Evolutionary conservation across 1,140 invertebrate species (phyloP).

Genomic region (Phenacoccus solenopsis): DNA sequence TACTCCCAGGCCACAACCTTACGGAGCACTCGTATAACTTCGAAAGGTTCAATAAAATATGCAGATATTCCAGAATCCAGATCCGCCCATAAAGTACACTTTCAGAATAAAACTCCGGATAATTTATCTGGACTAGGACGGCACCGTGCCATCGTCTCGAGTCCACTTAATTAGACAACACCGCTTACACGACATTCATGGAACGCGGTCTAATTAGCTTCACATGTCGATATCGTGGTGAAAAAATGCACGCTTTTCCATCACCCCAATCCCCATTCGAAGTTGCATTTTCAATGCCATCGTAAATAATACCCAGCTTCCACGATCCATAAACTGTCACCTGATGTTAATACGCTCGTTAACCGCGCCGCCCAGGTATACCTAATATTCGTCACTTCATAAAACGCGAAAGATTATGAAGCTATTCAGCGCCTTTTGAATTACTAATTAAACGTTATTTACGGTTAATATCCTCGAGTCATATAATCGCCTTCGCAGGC

Average conservation of each 20-base stretch:
- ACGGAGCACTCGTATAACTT: too few relatives aligned
- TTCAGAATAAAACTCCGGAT: not conserved
- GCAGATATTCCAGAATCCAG: not conserved
- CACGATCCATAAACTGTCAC: not conserved
- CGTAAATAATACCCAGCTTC: not conserved
- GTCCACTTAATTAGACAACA: too few relatives aligned
- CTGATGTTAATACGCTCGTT: not conserved
- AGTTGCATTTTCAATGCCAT: too few relatives aligned
- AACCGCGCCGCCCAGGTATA: not conserved
- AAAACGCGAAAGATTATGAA: not conserved
- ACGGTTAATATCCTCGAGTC: not conserved
- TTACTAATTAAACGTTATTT: not conserved
- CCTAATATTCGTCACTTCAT: not conserved
- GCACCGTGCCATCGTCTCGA: too few relatives aligned
- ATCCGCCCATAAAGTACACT: conserved; percentile 10
- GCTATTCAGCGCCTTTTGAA: not conserved
- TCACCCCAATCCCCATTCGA: too few relatives aligned
- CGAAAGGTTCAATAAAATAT: not conserved
- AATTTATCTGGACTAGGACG: too few relatives aligned
- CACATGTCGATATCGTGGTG: too few relatives aligned
- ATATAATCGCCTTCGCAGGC: not conserved
- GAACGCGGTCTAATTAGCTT: too few relatives aligned
- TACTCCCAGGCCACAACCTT: too few relatives aligned
- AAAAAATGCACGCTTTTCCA: too few relatives aligned
- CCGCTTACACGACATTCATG: too few relatives aligned